Evolutionary conservation across 1,140 invertebrate species (phyloP).

Genomic region (Hydropsyche tenuis): DNA sequence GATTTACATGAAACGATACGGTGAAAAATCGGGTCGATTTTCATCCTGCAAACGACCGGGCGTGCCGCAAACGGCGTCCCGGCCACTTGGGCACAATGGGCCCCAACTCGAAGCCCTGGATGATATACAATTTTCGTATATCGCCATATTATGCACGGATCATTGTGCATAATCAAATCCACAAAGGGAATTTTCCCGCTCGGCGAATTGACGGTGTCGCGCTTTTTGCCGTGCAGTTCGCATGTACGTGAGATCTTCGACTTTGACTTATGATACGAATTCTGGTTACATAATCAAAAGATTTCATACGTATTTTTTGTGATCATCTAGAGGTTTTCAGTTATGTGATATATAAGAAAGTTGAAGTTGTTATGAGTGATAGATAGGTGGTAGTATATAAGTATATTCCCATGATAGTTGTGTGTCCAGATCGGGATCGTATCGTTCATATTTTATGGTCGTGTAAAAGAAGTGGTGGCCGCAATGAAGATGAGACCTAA

Average conservation of each 20-base stretch:
- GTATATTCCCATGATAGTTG: too few species aligned
- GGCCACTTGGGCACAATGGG: constrained; percentile 27
- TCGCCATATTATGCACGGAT: constrained; percentile 35
- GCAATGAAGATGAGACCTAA: constrained; percentile 4
- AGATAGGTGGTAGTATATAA: too few species aligned
- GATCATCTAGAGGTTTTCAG: too few species aligned
- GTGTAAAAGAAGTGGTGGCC: constrained; percentile 28
- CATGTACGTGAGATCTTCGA: too few species aligned
- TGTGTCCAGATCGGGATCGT: background rate
- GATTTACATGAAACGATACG: background rate
- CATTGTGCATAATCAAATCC: constrained; percentile 36
- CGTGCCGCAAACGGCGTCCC: constrained; percentile 1
- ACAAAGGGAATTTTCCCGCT: background rate
- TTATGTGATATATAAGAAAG: too few species aligned
- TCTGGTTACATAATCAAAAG: too few species aligned
- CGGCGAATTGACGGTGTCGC: background rate
- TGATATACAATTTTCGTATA: constrained; percentile 30
- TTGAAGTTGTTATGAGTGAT: too few species aligned
- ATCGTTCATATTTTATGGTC: constrained; percentile 42
- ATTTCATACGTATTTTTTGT: too few species aligned
- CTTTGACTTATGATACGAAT: too few species aligned
- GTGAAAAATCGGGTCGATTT: constrained; percentile 13
- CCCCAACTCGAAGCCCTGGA: background rate
- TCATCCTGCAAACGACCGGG: constrained; percentile 1
- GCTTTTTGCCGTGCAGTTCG: too few species aligned